These are phyloP conservation scores for Brevipalpus yothersi DNA, from an alignment of 1,140 invertebrate genomes.

Conservation along the genomic window DNA sequence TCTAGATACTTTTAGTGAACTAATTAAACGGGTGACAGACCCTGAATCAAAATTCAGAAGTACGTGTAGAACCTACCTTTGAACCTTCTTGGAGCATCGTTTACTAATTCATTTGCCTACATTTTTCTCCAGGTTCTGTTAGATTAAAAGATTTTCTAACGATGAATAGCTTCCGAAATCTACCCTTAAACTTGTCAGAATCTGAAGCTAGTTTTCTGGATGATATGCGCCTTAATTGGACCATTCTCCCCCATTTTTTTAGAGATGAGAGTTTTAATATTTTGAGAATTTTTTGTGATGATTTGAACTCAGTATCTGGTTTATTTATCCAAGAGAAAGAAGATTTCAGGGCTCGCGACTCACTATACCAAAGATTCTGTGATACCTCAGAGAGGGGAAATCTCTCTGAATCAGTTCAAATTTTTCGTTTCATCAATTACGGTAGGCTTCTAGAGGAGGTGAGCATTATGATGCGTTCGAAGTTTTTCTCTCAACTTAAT, in stretches of 20 bases:
- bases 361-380: not conserved
- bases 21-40: slow-evolving; percentile 12
- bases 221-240: not conserved
- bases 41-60: slow-evolving; percentile 7
- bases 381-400: not conserved
- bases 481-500: not conserved
- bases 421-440: not conserved
- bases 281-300: not conserved
- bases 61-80: not conserved
- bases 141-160: not conserved
- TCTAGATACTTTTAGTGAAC: slow-evolving; percentile 9
- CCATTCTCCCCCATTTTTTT: not conserved
- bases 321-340: too few relatives aligned
- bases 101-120: not conserved
- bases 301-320: not conserved
- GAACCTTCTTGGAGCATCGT: not conserved
- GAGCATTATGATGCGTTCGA: not conserved
- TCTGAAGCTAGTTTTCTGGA: not conserved
- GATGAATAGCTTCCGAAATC: not conserved
- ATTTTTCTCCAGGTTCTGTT: not conserved
- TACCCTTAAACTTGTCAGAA: not conserved
- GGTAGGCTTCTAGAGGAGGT: not conserved
- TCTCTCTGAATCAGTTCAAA: not conserved
- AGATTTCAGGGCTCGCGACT: too few relatives aligned
- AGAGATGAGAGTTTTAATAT: not conserved